Conservation (phyloP, 2,888 invertebrate species). For the Argyra leucocephala region DNA sequence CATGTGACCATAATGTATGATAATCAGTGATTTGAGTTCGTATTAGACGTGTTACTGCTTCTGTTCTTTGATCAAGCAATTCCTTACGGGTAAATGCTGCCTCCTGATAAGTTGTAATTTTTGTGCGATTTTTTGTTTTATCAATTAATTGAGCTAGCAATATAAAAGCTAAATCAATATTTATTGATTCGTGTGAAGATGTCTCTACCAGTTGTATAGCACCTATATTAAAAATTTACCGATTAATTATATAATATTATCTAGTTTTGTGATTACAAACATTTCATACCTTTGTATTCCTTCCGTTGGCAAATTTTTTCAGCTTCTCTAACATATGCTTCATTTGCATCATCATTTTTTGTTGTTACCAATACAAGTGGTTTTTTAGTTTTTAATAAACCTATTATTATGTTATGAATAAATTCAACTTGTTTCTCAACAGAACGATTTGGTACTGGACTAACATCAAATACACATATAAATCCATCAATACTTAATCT, state of each 20-base stretch:
- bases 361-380: conserved; percentile 90
- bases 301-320: conserved; percentile 80
- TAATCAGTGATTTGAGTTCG: conserved; percentile 72
- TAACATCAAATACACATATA: conserved; percentile 91
- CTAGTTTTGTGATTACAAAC: too few relatives aligned
- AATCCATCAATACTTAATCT: conserved; percentile 89
- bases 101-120: conserved; percentile 67
- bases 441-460: conserved; percentile 80
- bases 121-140: conserved; percentile 62
- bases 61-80: conserved; percentile 78
- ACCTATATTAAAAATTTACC: conserved; percentile 29
- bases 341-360: conserved; percentile 89
- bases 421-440: conserved; percentile 86
- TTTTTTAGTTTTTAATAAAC: conserved; percentile 85
- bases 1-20: conserved; percentile 78
- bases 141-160: conserved; percentile 87
- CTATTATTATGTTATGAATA: conserved; percentile 72
- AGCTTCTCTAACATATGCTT: conserved; percentile 77
- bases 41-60: conserved; percentile 80
- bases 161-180: conserved; percentile 86
- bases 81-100: conserved; percentile 80
- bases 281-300: conserved; percentile 62
- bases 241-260: too few relatives aligned
- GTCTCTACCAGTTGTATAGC: conserved; percentile 85
- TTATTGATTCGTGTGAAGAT: conserved; percentile 91